Evolutionary conservation across 2,797 vertebrate species (phyloP).

Genomic region (Phoxinus dragarum): DNA sequence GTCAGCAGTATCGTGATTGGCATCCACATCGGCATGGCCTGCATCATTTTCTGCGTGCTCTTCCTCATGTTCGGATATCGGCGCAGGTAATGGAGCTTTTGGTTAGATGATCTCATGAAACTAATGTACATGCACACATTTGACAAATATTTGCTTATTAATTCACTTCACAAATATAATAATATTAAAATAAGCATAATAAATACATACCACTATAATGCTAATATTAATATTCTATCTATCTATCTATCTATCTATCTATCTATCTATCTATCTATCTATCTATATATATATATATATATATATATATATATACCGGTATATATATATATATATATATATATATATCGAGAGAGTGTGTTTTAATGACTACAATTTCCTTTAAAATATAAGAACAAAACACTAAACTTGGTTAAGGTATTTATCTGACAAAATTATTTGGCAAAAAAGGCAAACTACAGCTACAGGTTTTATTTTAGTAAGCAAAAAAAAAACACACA

Average conservation of each 20-base stretch:
- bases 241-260: too few species aligned
- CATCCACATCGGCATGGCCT: constrained; percentile 82
- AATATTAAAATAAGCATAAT: background rate
- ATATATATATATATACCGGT: background rate
- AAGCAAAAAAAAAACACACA: background rate
- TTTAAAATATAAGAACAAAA: background rate
- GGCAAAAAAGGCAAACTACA: background rate
- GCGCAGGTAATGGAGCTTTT: constrained; percentile 71
- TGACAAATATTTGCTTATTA: background rate
- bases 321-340: too few species aligned
- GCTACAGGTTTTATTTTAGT: too few species aligned
- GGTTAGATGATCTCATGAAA: background rate
- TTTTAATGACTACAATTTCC: background rate
- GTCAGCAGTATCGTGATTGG: constrained; percentile 79
- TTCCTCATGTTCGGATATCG: constrained; percentile 85
- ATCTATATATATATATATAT: too few species aligned
- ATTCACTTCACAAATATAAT: background rate
- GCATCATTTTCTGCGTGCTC: constrained; percentile 83
- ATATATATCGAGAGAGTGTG: too few species aligned
- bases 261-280: background rate
- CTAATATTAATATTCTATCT: background rate
- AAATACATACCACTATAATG: constrained; percentile 3
- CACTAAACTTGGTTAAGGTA: background rate
- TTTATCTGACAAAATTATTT: background rate
- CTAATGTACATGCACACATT: background rate